Conservation (phyloP, 2,888 invertebrate genomes). For the Lasioglossum marginatum region DNA sequence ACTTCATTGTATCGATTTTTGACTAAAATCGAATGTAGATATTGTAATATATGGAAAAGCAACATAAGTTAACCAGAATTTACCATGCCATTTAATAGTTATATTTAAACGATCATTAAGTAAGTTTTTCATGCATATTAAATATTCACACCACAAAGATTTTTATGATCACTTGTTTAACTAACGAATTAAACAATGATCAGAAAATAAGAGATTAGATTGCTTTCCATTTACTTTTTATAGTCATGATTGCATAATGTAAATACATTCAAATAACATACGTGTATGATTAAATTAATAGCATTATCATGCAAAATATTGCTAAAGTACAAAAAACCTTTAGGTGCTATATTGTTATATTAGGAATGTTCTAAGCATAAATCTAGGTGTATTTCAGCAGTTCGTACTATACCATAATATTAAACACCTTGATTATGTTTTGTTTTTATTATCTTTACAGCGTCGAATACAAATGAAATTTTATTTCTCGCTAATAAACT, state of each 20-base stretch:
- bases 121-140: slow-evolving; percentile 75
- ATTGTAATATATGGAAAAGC: slow-evolving; percentile 78
- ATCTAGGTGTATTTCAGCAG: slow-evolving; percentile 76
- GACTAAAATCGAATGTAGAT: slow-evolving; percentile 79
- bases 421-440: slow-evolving; percentile 56
- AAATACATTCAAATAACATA: slow-evolving; percentile 80
- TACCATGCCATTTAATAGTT: slow-evolving; percentile 75
- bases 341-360: slow-evolving; percentile 84
- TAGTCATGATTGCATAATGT: slow-evolving; percentile 81
- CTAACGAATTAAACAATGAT: slow-evolving; percentile 58
- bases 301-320: slow-evolving; percentile 83
- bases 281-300: slow-evolving; percentile 76
- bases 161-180: slow-evolving; percentile 70
- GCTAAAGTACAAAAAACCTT: slow-evolving; percentile 84
- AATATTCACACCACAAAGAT: slow-evolving; percentile 71
- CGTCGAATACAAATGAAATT: slow-evolving; percentile 41
- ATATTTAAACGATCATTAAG: slow-evolving; percentile 72
- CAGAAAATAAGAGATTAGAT: slow-evolving; percentile 65
- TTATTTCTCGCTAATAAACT: slow-evolving; percentile 42
- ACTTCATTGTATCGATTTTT: slow-evolving; percentile 75
- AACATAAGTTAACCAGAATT: slow-evolving; percentile 66
- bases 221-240: slow-evolving; percentile 77
- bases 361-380: slow-evolving; percentile 77
- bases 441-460: slow-evolving; percentile 50
- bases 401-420: slow-evolving; percentile 70